phyloP scores from a whole-genome alignment of 2,797 vertebrate species.

The Antennarius maculatus region DNA sequence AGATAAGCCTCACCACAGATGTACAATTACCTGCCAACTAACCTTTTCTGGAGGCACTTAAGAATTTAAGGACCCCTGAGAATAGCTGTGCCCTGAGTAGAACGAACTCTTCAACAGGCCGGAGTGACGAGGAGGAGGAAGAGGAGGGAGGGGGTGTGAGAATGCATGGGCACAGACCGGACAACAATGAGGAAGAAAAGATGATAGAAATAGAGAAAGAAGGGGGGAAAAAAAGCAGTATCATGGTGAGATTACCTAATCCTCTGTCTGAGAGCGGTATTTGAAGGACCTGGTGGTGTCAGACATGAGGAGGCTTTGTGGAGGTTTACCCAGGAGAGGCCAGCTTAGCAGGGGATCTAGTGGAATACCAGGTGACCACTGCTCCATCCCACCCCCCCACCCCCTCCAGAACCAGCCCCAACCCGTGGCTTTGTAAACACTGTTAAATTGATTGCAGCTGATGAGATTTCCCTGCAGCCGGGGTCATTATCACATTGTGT shows the following conservation, averaged over 20 bases:
- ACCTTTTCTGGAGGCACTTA: constrained; percentile 84
- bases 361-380: constrained; percentile 65
- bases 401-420: constrained; percentile 50
- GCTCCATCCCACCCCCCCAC: constrained; percentile 38
- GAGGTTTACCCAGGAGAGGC: constrained; percentile 74
- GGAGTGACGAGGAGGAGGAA: constrained; percentile 13
- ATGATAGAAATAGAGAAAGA: constrained; percentile 69
- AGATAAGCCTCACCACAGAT: constrained; percentile 79
- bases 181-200: constrained; percentile 50
- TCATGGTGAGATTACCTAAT: constrained; percentile 81
- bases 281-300: constrained; percentile 76
- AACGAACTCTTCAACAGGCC: constrained; percentile 74
- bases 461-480: constrained; percentile 71
- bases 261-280: constrained; percentile 76
- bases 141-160: constrained; percentile 46
- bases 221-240: constrained; percentile 49
- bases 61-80: constrained; percentile 79
- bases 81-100: constrained; percentile 72
- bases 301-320: constrained; percentile 74
- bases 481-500: constrained; percentile 70
- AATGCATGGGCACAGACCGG: constrained; percentile 36
- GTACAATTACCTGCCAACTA: constrained; percentile 84
- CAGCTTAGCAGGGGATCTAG: constrained; percentile 73
- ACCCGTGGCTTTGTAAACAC: constrained; percentile 75
- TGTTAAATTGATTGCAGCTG: constrained; percentile 76